These are phyloP conservation scores for Pyrocoelia pectoralis DNA, from an alignment of 2,888 invertebrate genomes.

Conservation along the genomic window DNA sequence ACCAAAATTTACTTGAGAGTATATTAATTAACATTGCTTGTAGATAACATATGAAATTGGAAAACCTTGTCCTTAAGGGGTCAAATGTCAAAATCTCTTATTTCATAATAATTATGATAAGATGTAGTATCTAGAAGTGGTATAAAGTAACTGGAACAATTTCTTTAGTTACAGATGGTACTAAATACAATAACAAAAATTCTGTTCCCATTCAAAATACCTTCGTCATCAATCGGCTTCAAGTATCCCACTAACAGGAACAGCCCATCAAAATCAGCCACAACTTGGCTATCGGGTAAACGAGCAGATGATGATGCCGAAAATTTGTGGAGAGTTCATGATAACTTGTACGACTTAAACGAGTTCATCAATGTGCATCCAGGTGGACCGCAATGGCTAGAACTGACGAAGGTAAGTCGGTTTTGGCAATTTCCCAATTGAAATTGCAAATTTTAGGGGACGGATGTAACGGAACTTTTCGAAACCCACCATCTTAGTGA, in stretches of 20 bases:
- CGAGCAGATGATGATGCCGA: slow-evolving; percentile 79
- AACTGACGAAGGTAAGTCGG: slow-evolving; percentile 69
- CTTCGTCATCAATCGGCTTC: slow-evolving; percentile 37
- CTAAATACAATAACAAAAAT: background rate
- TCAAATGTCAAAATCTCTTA: too few relatives aligned
- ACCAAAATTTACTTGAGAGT: too few relatives aligned
- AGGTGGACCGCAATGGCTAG: slow-evolving; percentile 81
- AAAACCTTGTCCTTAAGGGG: too few relatives aligned
- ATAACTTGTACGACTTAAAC: slow-evolving; percentile 84
- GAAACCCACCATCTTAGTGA: slow-evolving; percentile 74
- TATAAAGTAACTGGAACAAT: background rate
- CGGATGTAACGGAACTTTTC: slow-evolving; percentile 81
- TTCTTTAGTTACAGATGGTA: background rate
- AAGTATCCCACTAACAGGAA: slow-evolving; percentile 63
- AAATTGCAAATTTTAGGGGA: slow-evolving; percentile 63
- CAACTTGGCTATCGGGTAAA: slow-evolving; percentile 68
- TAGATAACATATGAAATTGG: too few relatives aligned
- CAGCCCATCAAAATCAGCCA: slow-evolving; percentile 58
- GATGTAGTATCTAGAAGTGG: too few relatives aligned
- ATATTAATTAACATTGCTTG: too few relatives aligned
- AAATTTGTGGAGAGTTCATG: slow-evolving; percentile 77
- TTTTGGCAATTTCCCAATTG: background rate
- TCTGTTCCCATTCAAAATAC: background rate
- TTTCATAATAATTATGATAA: too few relatives aligned
- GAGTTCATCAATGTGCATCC: slow-evolving; percentile 84